phyloP scores from a whole-genome alignment of 2,113 vertebrate species.

The Cryptoleucopteryx plumbea region DNA sequence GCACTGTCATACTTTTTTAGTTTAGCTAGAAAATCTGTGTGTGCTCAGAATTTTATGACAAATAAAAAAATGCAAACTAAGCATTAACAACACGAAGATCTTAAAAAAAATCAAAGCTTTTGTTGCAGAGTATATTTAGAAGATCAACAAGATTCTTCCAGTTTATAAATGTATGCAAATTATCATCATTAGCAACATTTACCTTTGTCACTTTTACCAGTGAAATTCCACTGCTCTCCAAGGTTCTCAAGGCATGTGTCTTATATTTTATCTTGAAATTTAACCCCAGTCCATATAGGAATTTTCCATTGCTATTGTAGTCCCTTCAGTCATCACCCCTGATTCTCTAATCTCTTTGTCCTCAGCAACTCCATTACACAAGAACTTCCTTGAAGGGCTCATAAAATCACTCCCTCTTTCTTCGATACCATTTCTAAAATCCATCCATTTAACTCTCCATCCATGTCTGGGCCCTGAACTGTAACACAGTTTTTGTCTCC shows the following conservation, averaged over 20 bases:
- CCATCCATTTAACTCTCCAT: not conserved
- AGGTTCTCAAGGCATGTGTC: not conserved
- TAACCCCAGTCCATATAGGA: not conserved
- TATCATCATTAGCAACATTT: not conserved
- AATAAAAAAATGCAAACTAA: not conserved
- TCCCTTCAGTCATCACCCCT: not conserved
- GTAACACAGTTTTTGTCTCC: not conserved
- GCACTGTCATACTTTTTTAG: not conserved
- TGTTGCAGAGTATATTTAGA: not conserved
- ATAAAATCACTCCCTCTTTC: not conserved
- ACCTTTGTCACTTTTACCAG: not conserved
- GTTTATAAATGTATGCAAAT: not conserved
- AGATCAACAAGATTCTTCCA: not conserved
- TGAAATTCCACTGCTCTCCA: not conserved
- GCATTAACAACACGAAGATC: not conserved
- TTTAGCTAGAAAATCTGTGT: not conserved
- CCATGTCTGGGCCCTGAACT: not conserved
- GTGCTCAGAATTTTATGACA: not conserved
- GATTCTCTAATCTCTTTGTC: not conserved
- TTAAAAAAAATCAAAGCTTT: not conserved
- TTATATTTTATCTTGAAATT: not conserved
- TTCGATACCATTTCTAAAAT: not conserved
- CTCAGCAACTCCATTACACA: not conserved
- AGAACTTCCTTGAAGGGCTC: not conserved
- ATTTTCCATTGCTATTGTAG: not conserved